These are phyloP conservation scores for Drosophila neonasuta DNA, from an alignment of 2,888 invertebrate species.

Conservation along the genomic window DNA sequence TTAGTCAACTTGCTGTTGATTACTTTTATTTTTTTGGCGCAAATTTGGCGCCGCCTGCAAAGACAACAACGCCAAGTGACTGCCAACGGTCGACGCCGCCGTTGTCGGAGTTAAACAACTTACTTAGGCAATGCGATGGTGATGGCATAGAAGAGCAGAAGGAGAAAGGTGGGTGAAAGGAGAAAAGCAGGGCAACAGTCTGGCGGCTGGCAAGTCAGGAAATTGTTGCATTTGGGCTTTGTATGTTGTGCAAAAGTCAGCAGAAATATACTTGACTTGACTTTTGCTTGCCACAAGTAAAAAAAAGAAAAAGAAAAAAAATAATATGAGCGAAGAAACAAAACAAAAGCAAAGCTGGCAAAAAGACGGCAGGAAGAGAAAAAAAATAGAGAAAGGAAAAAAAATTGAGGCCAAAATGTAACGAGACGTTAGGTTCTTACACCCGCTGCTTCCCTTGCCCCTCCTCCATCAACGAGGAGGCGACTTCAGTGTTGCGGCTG, in stretches of 20 bases:
- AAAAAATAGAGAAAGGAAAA: constrained; percentile 17
- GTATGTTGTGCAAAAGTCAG: constrained; percentile 72
- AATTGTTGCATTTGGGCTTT: constrained; percentile 74
- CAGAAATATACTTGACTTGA: constrained; percentile 76
- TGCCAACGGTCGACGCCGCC: constrained; percentile 31
- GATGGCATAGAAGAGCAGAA: constrained; percentile 19
- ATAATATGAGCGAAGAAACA: constrained; percentile 20
- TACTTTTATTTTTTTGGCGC: constrained; percentile 25
- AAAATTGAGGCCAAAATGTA: constrained; percentile 71
- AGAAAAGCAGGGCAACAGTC: constrained; percentile 9
- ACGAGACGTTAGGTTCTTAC: constrained; percentile 57
- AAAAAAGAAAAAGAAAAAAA: not conserved
- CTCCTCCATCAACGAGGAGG: not conserved
- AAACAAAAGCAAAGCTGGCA: constrained; percentile 14
- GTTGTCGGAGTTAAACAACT: constrained; percentile 75
- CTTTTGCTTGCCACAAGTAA: constrained; percentile 71
- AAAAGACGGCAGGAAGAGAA: constrained; percentile 19
- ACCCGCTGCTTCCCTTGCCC: not conserved
- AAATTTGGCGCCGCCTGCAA: constrained; percentile 71
- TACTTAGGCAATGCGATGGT: constrained; percentile 63
- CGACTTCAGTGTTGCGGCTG: constrained; percentile 45
- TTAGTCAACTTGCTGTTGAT: not conserved
- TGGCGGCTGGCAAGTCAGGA: constrained; percentile 61
- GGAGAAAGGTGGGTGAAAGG: not conserved
- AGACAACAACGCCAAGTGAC: constrained; percentile 65